Evolutionary conservation across 2,797 vertebrate genomes (phyloP), one percentile per base, ranked within the genome.

Genomic region (Muraenolepis orangiensis): DNA sequence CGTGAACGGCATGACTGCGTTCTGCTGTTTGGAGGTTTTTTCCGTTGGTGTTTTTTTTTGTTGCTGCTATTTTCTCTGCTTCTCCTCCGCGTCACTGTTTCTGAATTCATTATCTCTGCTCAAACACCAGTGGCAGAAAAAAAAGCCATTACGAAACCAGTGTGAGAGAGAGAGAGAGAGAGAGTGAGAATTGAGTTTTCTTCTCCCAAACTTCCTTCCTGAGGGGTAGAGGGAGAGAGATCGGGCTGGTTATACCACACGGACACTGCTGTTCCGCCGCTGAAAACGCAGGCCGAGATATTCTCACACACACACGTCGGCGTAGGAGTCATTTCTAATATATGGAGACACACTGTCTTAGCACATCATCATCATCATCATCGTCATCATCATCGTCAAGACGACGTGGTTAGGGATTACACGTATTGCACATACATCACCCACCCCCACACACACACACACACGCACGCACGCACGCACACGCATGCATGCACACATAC

Each of bases 261-360:
- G 40, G 16, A 14, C 40, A 3, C 40, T 14, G 13, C 40, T 14
- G 14, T 42, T 42, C 40, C 16, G 40, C 40, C 40, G 4, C 40
- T 14, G 3, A 16, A 42, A 72, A 76, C 78, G n/a, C n/a, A 75
- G 79, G 78, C 40, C 26, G 32, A 80, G 80, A 84, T 82, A 71
- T 83, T 74, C 42, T 74, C 79, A 78, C 71, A 80, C 85, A 78
- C 79, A 78, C 71, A 80, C 85, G 79, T 42, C 12, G 40, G 11
- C n/a, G 4, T 2, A 42, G 40, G 12, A 42, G 40, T 42, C 2
- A 14, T 42, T 42, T 42, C 13, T 42, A 42, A 13, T 42, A 42
- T 42, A 42, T 4, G 14, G 40, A 42, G 40, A 13, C 51, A 81
- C 32, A 31, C 31, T 69, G 57, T 26, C 57, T 18, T 26, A 61